Evolutionary conservation across 2,888 invertebrate genomes (phyloP).

Genomic region (Cylindroiulus punctatus): DNA sequence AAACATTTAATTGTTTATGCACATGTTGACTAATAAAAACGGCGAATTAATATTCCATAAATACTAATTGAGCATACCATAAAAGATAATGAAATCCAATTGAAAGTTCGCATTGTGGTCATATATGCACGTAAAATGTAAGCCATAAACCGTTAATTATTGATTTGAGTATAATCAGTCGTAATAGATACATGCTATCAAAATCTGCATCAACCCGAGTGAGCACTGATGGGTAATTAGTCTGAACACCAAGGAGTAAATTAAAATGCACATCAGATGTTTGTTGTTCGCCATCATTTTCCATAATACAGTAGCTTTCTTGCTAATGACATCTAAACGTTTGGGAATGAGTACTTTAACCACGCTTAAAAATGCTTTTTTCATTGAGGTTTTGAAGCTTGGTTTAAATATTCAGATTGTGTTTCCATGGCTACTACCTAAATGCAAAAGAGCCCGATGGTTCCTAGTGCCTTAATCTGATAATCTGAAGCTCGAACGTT

Average conservation of each 20-base stretch:
- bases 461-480: constrained; percentile 26
- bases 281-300: neutral
- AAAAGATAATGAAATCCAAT: neutral
- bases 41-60: neutral
- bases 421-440: neutral
- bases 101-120: neutral
- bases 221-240: neutral
- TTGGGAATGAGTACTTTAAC: neutral
- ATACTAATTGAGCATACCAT: neutral
- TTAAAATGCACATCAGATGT: neutral
- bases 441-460: constrained; percentile 30
- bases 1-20: neutral
- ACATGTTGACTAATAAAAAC: neutral
- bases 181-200: neutral
- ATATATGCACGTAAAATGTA: too few species aligned
- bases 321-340: neutral
- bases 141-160: neutral
- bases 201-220: neutral
- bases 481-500: neutral
- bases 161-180: neutral
- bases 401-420: constrained; percentile 35
- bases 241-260: neutral
- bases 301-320: neutral
- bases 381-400: constrained; percentile 5
- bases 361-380: constrained; percentile 1